Conservation (phyloP, 1,140 invertebrate genomes). For the Harpegnathos saltator region DNA sequence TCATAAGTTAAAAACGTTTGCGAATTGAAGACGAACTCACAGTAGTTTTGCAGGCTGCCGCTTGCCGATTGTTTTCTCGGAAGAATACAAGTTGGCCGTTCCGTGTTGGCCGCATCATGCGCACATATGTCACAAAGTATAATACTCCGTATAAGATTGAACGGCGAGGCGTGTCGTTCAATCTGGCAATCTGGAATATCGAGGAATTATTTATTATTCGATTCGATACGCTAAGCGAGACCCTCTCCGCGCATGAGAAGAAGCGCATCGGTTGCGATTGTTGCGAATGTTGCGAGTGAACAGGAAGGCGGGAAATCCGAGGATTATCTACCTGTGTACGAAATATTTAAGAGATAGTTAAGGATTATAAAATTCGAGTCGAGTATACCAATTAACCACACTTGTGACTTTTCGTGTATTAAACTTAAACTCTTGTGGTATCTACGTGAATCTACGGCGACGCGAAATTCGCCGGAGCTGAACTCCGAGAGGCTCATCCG, state of each 20-base stretch:
- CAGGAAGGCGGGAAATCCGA: background rate
- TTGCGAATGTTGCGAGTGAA: background rate
- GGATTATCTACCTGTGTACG: background rate
- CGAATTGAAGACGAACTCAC: background rate
- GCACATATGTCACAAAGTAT: too few species aligned
- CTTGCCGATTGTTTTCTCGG: constrained; percentile 1
- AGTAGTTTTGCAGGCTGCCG: background rate
- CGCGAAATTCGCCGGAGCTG: background rate
- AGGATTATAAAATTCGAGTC: constrained; percentile 29
- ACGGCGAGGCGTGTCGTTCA: too few species aligned
- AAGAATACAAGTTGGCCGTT: background rate
- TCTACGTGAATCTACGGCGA: constrained; percentile 15
- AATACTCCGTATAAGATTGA: too few species aligned
- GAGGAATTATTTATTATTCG: constrained; percentile 23
- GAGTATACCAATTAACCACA: constrained; percentile 31
- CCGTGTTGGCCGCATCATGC: too few species aligned
- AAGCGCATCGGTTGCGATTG: background rate
- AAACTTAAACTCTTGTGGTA: constrained; percentile 15
- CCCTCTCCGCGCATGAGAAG: background rate
- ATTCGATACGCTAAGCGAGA: constrained; percentile 26
- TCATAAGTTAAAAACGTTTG: background rate
- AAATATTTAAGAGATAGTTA: constrained; percentile 38
- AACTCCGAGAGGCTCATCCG: constrained; percentile 2
- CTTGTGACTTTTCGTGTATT: constrained; percentile 38
- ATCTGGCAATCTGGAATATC: constrained; percentile 12